A percentile compares a stretch with the other conserved stretches of the same genome.
phyloP scores from a whole-genome alignment of 64 coral and sea anemone genomes.

The Montipora cactus region DNA sequence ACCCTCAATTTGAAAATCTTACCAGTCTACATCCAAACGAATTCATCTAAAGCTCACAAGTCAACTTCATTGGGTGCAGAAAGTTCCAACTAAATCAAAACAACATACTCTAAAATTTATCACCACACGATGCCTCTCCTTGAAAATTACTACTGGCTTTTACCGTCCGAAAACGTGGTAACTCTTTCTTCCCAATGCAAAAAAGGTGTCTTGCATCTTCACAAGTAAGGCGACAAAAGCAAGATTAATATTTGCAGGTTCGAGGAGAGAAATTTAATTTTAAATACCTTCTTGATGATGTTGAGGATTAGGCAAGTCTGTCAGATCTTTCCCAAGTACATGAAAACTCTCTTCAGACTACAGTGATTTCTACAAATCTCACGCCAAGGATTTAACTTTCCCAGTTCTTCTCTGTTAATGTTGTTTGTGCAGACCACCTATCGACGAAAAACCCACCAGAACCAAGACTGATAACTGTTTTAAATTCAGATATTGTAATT shows the following conservation, averaged over 20 bases:
- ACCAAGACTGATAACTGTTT: neutral
- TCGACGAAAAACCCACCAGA: neutral
- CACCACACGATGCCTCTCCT: neutral
- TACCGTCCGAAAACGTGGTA: neutral
- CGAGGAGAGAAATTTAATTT: neutral
- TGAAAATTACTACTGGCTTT: neutral
- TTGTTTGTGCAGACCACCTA: neutral
- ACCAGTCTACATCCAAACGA: neutral
- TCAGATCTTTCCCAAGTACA: neutral
- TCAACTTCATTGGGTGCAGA: neutral
- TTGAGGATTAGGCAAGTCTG: neutral
- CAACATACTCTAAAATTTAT: neutral
- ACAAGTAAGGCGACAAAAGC: neutral
- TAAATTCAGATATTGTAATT: conserved; percentile 35
- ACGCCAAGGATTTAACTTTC: neutral
- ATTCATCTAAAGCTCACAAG: no score
- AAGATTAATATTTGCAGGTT: neutral
- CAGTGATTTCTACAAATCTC: neutral
- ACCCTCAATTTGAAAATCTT: conserved; percentile 11
- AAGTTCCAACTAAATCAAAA: neutral
- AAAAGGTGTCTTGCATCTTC: neutral
- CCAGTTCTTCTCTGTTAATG: neutral
- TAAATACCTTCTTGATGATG: neutral
- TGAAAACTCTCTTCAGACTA: neutral
- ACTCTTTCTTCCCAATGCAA: neutral